Evolutionary conservation across 2,113 vertebrate species (phyloP).

Genomic region (Stigmatopora nigra): DNA sequence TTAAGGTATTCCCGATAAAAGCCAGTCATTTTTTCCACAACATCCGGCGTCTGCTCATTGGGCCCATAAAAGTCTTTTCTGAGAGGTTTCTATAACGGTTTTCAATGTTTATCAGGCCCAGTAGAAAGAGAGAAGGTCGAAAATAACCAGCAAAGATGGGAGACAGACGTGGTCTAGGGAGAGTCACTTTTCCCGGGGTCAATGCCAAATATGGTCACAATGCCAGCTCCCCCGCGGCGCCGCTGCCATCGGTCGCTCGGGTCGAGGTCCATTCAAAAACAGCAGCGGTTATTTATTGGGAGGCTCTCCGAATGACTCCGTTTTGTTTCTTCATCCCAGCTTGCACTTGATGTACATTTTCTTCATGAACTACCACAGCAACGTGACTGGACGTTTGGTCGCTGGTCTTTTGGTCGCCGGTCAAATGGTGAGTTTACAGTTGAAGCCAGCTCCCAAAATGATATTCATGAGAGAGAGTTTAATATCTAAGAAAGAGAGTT

Average conservation of each 20-base stretch:
- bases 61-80: conserved; percentile 33
- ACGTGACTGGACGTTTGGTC: no score
- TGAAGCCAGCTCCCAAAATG: no score
- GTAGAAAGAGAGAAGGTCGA: conserved; percentile 40
- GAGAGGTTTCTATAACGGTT: conserved; percentile 16
- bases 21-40: conserved; percentile 1
- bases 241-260: conserved; percentile 30
- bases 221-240: conserved; percentile 20
- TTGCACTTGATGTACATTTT: conserved; percentile 15
- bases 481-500: no score
- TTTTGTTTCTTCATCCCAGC: conserved; percentile 34
- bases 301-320: conserved; percentile 16
- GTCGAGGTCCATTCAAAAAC: conserved; percentile 36
- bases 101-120: conserved; percentile 51
- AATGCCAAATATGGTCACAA: conserved; percentile 52
- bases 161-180: conserved; percentile 32
- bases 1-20: neutral
- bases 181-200: conserved; percentile 55
- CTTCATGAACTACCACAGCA: no score
- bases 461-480: no score
- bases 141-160: conserved; percentile 45
- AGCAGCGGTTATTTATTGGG: conserved; percentile 34
- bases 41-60: conserved; percentile 24
- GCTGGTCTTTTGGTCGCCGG: no score
- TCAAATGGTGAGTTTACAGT: no score